Conservation (phyloP, 2,797 vertebrate genomes). For the Microctenopoma steveboyesi region DNA sequence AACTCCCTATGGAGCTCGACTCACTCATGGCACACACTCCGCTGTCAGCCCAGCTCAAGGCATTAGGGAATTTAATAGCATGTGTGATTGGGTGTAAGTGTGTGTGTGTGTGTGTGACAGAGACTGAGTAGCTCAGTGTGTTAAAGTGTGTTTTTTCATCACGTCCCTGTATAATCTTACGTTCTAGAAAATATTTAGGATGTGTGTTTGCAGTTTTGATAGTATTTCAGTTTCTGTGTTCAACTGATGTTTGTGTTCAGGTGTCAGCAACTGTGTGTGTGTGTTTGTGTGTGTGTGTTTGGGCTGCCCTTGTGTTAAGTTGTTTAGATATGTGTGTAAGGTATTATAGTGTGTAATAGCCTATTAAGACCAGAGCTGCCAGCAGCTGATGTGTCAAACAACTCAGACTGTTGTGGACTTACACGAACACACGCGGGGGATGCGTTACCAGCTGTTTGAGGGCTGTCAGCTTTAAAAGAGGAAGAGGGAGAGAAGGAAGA, state of each 20-base stretch:
- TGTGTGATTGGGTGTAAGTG: conserved; percentile 58
- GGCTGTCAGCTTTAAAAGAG: conserved; percentile 13
- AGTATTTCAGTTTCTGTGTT: conserved; percentile 14
- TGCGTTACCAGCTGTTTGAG: conserved; percentile 67
- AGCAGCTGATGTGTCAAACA: conserved; percentile 76
- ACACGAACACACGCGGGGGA: conserved; percentile 34
- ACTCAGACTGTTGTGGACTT: conserved; percentile 56
- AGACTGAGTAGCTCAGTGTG: conserved; percentile 41
- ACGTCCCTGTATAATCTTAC: conserved; percentile 18
- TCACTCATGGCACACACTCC: conserved; percentile 66
- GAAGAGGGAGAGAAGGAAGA: background rate
- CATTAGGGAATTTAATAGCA: conserved; percentile 74
- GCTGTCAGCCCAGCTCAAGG: conserved; percentile 69
- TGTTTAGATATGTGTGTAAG: conserved; percentile 28
- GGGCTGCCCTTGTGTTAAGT: background rate
- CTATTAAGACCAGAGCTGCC: conserved; percentile 77
- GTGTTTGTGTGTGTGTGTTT: conserved; percentile 8
- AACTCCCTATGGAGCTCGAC: conserved; percentile 69
- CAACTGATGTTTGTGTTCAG: conserved; percentile 20
- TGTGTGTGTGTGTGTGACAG: conserved; percentile 13
- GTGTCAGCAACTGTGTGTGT: conserved; percentile 16
- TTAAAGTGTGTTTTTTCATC: conserved; percentile 35
- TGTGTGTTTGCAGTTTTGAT: conserved; percentile 12
- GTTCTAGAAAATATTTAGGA: conserved; percentile 28
- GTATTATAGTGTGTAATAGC: conserved; percentile 76